Percentiles rank a stretch among this genome's conserved stretches.
Evolutionary conservation across 1,140 invertebrate species (phyloP).

Genomic region (Euborellia annulipes): DNA sequence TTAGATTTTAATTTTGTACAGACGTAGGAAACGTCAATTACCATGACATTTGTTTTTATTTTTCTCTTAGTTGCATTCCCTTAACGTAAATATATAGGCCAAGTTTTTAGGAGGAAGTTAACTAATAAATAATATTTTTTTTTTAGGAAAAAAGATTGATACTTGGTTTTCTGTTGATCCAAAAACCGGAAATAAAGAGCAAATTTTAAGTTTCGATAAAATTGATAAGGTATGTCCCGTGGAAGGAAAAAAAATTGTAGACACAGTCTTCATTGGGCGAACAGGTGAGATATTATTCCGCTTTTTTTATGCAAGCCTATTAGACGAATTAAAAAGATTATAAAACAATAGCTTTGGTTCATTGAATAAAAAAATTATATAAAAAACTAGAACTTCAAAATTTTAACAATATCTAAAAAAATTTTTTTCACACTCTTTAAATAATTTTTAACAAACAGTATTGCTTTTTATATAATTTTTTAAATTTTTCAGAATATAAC

Average conservation of each 20-base stretch:
- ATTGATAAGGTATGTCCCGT: conserved; percentile 46
- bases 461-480: conserved; percentile 3
- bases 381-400: no score
- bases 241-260: conserved; percentile 37
- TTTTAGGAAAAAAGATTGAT: conserved; percentile 72
- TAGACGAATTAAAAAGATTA: no score
- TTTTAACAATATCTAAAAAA: no score
- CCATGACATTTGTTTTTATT: no score
- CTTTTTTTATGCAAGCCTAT: conserved; percentile 11
- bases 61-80: no score
- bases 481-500: conserved; percentile 56
- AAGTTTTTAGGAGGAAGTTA: no score
- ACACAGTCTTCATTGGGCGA: conserved; percentile 57
- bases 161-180: conserved; percentile 92
- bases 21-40: no score
- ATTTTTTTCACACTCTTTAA: no score
- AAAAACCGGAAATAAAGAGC: conserved; percentile 65
- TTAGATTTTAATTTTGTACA: no score
- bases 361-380: no score
- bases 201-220: conserved; percentile 53
- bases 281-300: conserved; percentile 33
- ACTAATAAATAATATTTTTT: conserved; percentile 9
- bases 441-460: background rate
- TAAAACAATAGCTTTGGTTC: no score
- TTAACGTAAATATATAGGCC: no score